Evolutionary conservation across 2,797 vertebrate species (phyloP).

Genomic region (Zalophus californianus): DNA sequence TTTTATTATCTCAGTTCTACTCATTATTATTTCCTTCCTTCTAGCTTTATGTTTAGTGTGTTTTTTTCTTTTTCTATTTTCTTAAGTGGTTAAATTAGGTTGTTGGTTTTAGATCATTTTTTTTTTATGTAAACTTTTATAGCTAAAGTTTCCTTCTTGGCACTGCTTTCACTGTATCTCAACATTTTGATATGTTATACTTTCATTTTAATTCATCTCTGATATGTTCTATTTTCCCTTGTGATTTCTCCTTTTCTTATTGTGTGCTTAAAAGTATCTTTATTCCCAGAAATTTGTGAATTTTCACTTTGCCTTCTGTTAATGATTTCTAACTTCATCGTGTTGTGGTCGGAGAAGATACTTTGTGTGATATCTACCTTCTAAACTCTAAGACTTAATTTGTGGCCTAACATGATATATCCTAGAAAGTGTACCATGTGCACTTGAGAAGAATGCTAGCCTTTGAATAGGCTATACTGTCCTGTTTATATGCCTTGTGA

Average conservation of each 20-base stretch:
- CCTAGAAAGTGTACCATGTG: not conserved
- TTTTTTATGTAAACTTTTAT: not conserved
- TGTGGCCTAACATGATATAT: not conserved
- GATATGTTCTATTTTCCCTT: not conserved
- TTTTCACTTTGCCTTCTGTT: not conserved
- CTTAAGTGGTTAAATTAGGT: not conserved
- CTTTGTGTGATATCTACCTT: not conserved
- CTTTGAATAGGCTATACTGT: not conserved
- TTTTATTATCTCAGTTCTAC: not conserved
- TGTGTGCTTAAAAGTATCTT: not conserved
- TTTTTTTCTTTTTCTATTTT: not conserved
- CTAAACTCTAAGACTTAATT: not conserved
- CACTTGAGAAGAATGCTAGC: not conserved
- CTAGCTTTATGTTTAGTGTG: not conserved
- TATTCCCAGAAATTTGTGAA: not conserved
- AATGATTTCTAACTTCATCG: not conserved
- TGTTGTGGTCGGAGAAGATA: not conserved
- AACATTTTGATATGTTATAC: not conserved
- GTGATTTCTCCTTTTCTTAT: not conserved
- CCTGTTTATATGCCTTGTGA: not conserved
- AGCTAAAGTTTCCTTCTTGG: not conserved
- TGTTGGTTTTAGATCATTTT: not conserved
- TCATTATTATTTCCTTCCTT: not conserved
- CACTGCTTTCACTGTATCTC: not conserved
- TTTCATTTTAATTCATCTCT: not conserved